These are phyloP conservation scores for Drosophila athabasca DNA, from an alignment of 1,140 invertebrate species.

Conservation along the genomic window DNA sequence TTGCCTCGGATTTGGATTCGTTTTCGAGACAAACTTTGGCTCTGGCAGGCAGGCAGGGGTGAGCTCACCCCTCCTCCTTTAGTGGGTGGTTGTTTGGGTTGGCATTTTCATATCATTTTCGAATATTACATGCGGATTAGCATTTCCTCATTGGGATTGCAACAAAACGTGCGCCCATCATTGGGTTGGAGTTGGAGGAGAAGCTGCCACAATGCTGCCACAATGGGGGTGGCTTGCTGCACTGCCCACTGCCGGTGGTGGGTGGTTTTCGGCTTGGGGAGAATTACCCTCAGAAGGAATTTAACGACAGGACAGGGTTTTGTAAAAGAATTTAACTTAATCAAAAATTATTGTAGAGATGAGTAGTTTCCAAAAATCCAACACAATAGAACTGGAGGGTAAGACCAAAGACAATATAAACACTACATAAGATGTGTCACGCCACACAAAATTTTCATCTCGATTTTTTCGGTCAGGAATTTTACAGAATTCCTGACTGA, in stretches of 20 bases:
- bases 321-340: constrained; percentile 1
- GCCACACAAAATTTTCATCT: too few relatives aligned
- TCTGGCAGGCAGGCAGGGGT: too few relatives aligned
- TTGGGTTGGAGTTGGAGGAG: constrained; percentile 26
- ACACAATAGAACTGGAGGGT: constrained; percentile 61
- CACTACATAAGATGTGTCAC: too few relatives aligned
- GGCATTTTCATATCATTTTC: constrained; percentile 82
- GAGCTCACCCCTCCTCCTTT: neutral
- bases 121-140: constrained; percentile 83
- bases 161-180: constrained; percentile 74
- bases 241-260: constrained; percentile 9
- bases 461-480: too few relatives aligned
- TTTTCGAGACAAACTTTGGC: neutral
- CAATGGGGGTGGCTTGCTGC: constrained; percentile 57
- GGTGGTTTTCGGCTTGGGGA: constrained; percentile 9
- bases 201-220: constrained; percentile 25
- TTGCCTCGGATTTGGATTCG: constrained; percentile 4
- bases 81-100: constrained; percentile 75
- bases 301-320: constrained; percentile 23
- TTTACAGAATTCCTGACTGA: too few relatives aligned
- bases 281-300: constrained; percentile 41
- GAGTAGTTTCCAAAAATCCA: too few relatives aligned
- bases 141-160: constrained; percentile 80
- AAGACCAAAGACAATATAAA: too few relatives aligned
- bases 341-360: constrained; percentile 20